Base-by-base conservation (phyloP, 2,888 invertebrate genomes). In the Osmoderma eremita region DNA sequence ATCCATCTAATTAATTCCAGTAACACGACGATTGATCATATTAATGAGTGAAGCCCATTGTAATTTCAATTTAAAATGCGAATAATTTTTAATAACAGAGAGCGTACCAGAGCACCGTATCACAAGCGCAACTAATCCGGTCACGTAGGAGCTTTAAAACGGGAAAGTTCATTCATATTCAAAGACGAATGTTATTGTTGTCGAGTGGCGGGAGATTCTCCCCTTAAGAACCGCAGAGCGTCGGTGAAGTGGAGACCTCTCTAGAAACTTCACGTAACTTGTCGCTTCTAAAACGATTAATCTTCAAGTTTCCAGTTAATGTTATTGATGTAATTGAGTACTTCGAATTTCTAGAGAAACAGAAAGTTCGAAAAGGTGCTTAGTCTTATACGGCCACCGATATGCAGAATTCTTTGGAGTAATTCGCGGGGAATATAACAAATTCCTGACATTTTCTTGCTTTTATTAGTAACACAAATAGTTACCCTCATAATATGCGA, bases 311-410 rank as follows among this genome's bases (percentile, higher is more conserved):
- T 51, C 22, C 56, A 53, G 65, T 58, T 68, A 51, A 68, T 68
- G 65, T 68, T 68, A 68, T 68, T 65, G 68, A 64, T 68, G 65
- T 68, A 68, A 68, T 68, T 68, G 68, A 56, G 65, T 65, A 39
- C 41, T 65, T 58, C 58, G 39, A 49, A 56, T 58, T 49, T 15
- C 65, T 30, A 13, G 22, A 65, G 58, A 58, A 58, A 65, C 56
- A 30, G n/a, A 48, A 58, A 56, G 56, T 56, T 56, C 30, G 58
- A 24, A 15, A 45, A 45, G 45, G 30, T 30, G 10, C 30, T 30
- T n/a, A n/a, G n/a, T n/a, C 38, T 17, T 0, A 38, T n/a, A 51
- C 6, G 36, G 3, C 6, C 8, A 30, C 5, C 15, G 15, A 51
- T 51, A 51, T 30, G 50, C 15, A 13, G 30, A 51, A 51, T 5